Evolutionary conservation across 2,113 vertebrate species (phyloP).

Genomic region (Corythoichthys intestinalis): DNA sequence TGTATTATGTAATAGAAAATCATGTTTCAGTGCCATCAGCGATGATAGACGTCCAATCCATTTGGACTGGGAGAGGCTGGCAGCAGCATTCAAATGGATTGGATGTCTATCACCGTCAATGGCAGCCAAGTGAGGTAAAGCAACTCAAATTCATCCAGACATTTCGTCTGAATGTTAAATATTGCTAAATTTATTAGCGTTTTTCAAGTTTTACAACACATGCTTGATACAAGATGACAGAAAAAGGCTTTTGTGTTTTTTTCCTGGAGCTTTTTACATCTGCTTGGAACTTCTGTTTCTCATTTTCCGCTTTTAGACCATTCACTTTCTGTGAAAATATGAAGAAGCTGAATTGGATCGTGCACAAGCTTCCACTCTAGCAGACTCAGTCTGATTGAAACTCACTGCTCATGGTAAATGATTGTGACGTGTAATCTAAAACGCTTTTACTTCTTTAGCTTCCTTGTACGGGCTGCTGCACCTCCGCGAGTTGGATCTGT

Average conservation of each 20-base stretch:
- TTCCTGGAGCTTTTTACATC: conserved; percentile 26
- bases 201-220: not conserved
- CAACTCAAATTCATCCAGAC: too few species aligned
- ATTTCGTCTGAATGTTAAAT: too few species aligned
- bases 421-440: not conserved
- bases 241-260: conserved; percentile 10
- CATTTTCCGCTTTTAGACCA: conserved; percentile 21
- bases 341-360: conserved; percentile 8
- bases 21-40: too few species aligned
- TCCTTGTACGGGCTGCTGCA: conserved; percentile 62
- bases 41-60: too few species aligned
- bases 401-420: not conserved
- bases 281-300: conserved; percentile 25
- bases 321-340: conserved; percentile 21
- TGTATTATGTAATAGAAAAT: too few species aligned
- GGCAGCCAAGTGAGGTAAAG: too few species aligned
- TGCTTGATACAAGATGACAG: not conserved
- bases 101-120: too few species aligned
- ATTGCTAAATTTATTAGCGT: too few species aligned
- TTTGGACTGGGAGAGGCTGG: too few species aligned
- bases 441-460: conserved; percentile 21
- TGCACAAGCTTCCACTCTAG: not conserved
- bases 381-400: conserved; percentile 1
- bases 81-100: too few species aligned
- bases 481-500: conserved; percentile 59